Base-by-base conservation (phyloP, 2,888 invertebrate genomes). In the Mactromeris polynyma region DNA sequence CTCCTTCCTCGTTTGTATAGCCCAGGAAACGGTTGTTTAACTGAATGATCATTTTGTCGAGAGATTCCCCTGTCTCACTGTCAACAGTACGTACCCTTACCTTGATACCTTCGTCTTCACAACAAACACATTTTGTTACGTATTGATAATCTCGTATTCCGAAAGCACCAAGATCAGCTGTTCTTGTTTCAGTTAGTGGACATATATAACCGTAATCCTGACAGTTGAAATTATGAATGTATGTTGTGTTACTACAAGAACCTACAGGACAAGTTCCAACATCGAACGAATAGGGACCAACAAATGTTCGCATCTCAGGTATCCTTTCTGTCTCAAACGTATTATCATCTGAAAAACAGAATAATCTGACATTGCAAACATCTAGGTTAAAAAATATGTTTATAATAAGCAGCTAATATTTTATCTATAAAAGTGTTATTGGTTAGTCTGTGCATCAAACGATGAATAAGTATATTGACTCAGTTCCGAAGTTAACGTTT, bases 101-200 rank as follows among this genome's bases (percentile, higher is more conserved):
- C 2, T 17, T 33, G 11, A 73, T 19, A 73, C 73, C 73, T 33
- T 73, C 36, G 73, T 73, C 73, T 73, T 73, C 17, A 14, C 17
- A 36, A 36, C 73, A 73, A 4, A 73, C 73, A 73, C 73, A 73
- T 73, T 73, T 73, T 73, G 73, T 73, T 14, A 73, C 73, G 17
- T 73, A 36, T 36, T 73, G 17, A 36, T 73, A 73, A 14, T 73
- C 36, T 33, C 21, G 11, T 33, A 17, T 36, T 19, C 36, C 73
- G 19, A 73, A 73, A 7, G 36, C 19, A 33, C 73, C 73, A 19
- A 73, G 36, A 33, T 73, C 73, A 33, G 73, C 73, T 33, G 4
- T 17, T 73, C 11, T 36, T 33, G 36, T 73, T 33, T 73, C 73
- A 36, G 73, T 73, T 1, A 73, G 26, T 2, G 73, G 73, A 73